Evolutionary conservation across 2,113 vertebrate species (phyloP), one percentile per base, ranked within the genome.

Genomic region (Myotis brandtii): DNA sequence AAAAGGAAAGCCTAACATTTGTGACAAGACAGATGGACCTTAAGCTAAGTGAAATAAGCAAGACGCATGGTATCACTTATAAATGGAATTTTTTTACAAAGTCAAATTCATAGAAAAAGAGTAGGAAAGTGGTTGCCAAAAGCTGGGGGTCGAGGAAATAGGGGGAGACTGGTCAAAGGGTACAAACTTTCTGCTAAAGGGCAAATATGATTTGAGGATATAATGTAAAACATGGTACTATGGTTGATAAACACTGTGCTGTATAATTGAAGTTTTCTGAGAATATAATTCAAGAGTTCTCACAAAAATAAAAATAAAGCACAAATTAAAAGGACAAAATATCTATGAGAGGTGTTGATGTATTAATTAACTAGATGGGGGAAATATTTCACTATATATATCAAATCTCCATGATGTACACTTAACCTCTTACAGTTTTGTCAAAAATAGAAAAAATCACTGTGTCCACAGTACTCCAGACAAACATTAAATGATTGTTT

Each of bases 321-420:
- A 20, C 4, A 40, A 70, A 43, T 3, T 2, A 56, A 37, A 14
- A 48, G 18, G 69, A 72, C 32, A 80, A 62, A 27, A 70, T n/a
- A 40, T 30, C 32, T 34, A 77, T 21, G 30, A 40, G n/a, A 62
- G 14, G n/a, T 48, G 52, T 80, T 6, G 50, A 70, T 70, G 40
- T 70, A n/a, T 79, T 93, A 69, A 86, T 86, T 90, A 70, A 56
- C 18, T 37, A 70, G 12, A 62, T n/a, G 18, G 50, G 14, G 18
- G 9, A 21, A 70, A 80, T 62, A 14, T 27, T 86, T 59, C 32
- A 86, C 3, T 70, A 34, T 77, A 70, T 18, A 17, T 6, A 81
- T 64, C 6, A 20, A 64, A 62, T 81, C 20, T 72, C 30, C 13
- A 80, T 4, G 13, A 81, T 62, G 34, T n/a, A 88, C n/a, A 64